These are phyloP conservation scores for Ruditapes philippinarum DNA, from an alignment of 1,140 invertebrate genomes.

Conservation along the genomic window DNA sequence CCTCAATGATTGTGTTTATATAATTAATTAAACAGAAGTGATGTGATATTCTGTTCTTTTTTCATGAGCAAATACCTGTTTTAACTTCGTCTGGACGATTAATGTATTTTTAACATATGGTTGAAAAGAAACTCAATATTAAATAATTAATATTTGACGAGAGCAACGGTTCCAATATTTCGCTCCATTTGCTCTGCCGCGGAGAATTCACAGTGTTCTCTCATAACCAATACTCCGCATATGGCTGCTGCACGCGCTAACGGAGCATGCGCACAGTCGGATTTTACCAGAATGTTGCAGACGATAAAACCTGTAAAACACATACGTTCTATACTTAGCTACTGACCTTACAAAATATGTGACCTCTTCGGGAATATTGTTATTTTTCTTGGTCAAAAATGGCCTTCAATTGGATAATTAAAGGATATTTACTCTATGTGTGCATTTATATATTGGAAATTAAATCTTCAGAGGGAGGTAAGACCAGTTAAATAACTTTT, in stretches of 20 bases:
- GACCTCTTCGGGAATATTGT: slow-evolving; percentile 11
- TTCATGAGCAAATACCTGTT: background rate
- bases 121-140: background rate
- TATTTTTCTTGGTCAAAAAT: slow-evolving; percentile 49
- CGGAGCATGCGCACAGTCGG: slow-evolving; percentile 23
- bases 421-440: slow-evolving; percentile 28
- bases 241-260: slow-evolving; percentile 24
- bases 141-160: slow-evolving; percentile 5
- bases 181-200: slow-evolving; percentile 6
- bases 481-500: slow-evolving; percentile 1
- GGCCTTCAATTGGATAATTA: slow-evolving; percentile 23
- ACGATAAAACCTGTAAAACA: slow-evolving; percentile 29
- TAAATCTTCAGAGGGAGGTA: slow-evolving; percentile 2
- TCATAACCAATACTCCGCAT: slow-evolving; percentile 31
- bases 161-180: background rate
- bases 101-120: background rate
- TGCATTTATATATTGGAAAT: background rate
- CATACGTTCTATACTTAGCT: slow-evolving; percentile 27
- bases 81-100: background rate
- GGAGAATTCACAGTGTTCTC: background rate
- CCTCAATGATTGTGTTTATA: background rate
- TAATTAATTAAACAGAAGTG: background rate
- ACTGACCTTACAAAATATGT: slow-evolving; percentile 49
- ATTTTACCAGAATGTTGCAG: slow-evolving; percentile 2
- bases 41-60: background rate